Evolutionary conservation across 1,140 invertebrate species (phyloP).

Genomic region (Lithobius niger): DNA sequence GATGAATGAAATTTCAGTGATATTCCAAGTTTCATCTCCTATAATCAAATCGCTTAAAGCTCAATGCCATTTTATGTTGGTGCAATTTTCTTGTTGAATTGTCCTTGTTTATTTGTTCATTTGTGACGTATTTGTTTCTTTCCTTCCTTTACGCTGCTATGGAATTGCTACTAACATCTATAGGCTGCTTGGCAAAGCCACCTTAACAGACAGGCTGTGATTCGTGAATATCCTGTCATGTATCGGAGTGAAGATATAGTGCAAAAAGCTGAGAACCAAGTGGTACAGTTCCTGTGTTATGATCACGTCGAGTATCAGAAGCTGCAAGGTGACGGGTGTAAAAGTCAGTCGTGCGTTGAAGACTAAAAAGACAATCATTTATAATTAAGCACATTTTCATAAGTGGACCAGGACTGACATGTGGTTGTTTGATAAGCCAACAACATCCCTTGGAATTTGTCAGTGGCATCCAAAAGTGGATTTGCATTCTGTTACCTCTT

Average conservation of each 20-base stretch:
- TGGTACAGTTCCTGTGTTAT: constrained; percentile 8
- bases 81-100: not conserved
- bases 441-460: too few relatives aligned
- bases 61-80: not conserved
- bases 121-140: not conserved
- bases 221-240: constrained; percentile 12
- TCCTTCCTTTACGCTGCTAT: not conserved
- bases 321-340: constrained; percentile 7
- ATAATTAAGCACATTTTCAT: too few relatives aligned
- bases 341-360: constrained; percentile 9
- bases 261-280: constrained; percentile 1
- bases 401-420: too few relatives aligned
- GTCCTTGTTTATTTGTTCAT: not conserved
- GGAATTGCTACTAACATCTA: not conserved
- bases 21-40: not conserved
- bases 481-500: too few relatives aligned
- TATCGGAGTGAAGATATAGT: constrained; percentile 6
- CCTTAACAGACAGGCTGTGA: constrained; percentile 3
- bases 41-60: not conserved
- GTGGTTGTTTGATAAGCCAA: too few relatives aligned
- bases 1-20: not conserved
- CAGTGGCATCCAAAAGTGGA: too few relatives aligned
- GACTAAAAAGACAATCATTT: too few relatives aligned
- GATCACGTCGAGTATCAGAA: constrained; percentile 10
- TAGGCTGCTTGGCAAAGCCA: constrained; percentile 9